phyloP scores from a whole-genome alignment of 2,113 vertebrate species.

The Epinephelus lanceolatus region DNA sequence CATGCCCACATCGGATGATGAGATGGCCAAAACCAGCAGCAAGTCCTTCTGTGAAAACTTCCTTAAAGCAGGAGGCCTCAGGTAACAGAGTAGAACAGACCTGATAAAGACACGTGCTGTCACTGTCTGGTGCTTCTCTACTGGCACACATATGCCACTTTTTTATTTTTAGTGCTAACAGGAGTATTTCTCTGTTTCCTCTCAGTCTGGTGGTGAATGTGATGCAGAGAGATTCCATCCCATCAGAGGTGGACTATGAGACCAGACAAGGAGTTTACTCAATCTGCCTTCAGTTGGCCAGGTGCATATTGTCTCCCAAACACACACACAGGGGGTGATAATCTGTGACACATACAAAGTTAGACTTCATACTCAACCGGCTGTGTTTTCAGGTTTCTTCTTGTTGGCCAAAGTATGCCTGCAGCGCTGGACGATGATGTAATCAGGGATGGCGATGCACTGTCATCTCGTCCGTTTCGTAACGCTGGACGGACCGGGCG shows the following conservation, averaged over 20 bases:
- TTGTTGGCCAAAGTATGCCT: slow-evolving; percentile 97
- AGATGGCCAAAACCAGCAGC: slow-evolving; percentile 99
- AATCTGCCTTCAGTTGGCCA: slow-evolving; percentile 97
- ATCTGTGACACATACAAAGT: neutral
- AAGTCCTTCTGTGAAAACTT: slow-evolving; percentile 99
- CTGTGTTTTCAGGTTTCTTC: slow-evolving; percentile 88
- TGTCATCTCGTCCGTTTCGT: slow-evolving; percentile 97
- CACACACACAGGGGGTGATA: neutral
- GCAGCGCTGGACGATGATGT: slow-evolving; percentile 92
- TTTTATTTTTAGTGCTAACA: slow-evolving; percentile 28
- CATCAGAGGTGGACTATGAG: slow-evolving; percentile 98
- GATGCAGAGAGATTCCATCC: slow-evolving; percentile 99
- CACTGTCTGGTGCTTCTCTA: neutral
- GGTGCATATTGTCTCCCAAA: slow-evolving; percentile 77
- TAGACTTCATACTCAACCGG: neutral
- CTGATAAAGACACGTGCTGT: neutral
- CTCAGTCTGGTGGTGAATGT: slow-evolving; percentile 98
- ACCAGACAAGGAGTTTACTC: slow-evolving; percentile 98
- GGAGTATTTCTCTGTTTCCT: neutral
- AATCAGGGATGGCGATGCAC: slow-evolving; percentile 91
- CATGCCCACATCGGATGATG: slow-evolving; percentile 98
- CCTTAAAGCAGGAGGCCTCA: slow-evolving; percentile 96
- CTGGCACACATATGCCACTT: neutral
- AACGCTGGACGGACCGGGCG: slow-evolving; percentile 90
- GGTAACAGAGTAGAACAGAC: slow-evolving; percentile 78